Conservation (phyloP, 2,797 vertebrate species). For the Diplodus sargus region DNA sequence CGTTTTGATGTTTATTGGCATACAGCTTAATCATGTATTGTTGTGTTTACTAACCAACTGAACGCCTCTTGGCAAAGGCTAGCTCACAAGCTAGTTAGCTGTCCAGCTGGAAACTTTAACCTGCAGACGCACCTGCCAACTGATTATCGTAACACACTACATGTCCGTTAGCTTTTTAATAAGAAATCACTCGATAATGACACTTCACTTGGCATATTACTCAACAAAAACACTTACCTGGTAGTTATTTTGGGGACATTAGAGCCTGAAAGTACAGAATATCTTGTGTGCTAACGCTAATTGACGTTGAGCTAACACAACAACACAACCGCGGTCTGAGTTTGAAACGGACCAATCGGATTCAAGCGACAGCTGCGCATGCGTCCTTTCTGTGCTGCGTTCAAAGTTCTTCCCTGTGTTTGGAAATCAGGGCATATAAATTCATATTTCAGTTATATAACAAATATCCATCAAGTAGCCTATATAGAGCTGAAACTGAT, state of each 20-base stretch:
- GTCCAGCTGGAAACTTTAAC: neutral
- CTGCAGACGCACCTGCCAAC: slow-evolving; percentile 39
- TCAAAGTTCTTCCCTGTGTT: fast-evolving
- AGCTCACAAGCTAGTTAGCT: neutral
- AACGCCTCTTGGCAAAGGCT: neutral
- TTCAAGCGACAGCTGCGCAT: slow-evolving; percentile 12
- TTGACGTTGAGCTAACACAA: slow-evolving; percentile 19
- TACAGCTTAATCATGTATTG: neutral
- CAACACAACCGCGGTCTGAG: slow-evolving; percentile 59
- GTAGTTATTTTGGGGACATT: neutral
- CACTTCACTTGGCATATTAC: fast-evolving
- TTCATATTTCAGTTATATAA: too few species aligned
- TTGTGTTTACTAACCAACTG: neutral
- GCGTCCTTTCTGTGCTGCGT: neutral
- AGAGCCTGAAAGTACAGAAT: too few species aligned
- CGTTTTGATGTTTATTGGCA: too few species aligned
- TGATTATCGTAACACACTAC: neutral
- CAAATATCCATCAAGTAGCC: too few species aligned
- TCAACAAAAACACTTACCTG: slow-evolving; percentile 31
- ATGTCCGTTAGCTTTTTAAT: neutral
- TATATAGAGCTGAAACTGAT: too few species aligned
- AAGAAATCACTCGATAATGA: fast-evolving
- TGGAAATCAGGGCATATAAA: neutral
- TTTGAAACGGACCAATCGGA: slow-evolving; percentile 77
- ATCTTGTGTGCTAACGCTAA: neutral